Base-by-base conservation (phyloP, 2,797 vertebrate species). In the Vespertilio murinus region DNA sequence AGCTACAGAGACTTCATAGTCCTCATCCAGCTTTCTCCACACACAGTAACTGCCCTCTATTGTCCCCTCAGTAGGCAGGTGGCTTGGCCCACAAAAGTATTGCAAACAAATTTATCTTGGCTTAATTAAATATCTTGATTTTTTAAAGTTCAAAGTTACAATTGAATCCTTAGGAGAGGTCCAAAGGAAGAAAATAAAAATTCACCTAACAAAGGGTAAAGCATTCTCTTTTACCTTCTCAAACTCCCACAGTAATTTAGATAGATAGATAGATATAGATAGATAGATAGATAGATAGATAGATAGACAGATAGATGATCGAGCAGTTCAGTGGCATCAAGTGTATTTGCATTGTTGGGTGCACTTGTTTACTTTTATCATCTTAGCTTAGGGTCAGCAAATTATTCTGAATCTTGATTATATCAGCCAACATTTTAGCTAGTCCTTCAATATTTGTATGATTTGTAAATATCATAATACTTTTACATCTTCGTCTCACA, bases 71-170 rank as follows among this genome's bases (percentile, higher is more conserved):
- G 75, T 22, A 92, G 38, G 70, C 67, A 70, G 42, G 47, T 33
- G 9, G 61, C 9, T 49, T 69, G 47, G n/a, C 25, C 25, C 12
- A 42, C 12, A 42, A 52, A 49, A 61, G 22, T 71, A 56, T 14
- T 89, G 5, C 7, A 87, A 87, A 73, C 45, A 86, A 83, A 81
- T 52, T 35, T n/a, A 10, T 94, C 18, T 84, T 81, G 28, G 23
- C 18, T 89, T 91, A 56, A 74, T 90, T 52, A 91, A 81, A 84
- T 93, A 83, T 30, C n/a, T 88, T 73, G 23, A 70, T 49, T 25
- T 42, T 42, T 42, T 45, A 8, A 45, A 45, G 42, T 45, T 45
- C 42, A 45, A 90, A 86, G 17, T 94, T 82, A 38, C 1, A 89
- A 52, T 33, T 22, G 52, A 54, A 52, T 83, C 47, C 90, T 94